Percentiles rank a stretch among this genome's conserved stretches.
Evolutionary conservation across 2,113 vertebrate species (phyloP).

Genomic region (Dendropsophus ebraccatus): DNA sequence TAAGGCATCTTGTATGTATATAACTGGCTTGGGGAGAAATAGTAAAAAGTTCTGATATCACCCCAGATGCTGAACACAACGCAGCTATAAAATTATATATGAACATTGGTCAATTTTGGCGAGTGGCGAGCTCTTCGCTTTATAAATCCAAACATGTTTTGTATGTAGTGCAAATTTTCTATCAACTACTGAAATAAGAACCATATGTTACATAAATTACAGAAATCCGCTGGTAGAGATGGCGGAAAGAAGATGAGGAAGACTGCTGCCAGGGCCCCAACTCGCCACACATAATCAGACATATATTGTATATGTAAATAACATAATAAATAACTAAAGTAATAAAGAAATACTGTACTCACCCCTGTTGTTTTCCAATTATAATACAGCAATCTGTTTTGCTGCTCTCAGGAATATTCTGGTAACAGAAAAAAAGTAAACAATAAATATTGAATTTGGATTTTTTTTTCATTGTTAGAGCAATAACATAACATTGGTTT

Average conservation of each 20-base stretch:
- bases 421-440: background rate
- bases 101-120: background rate
- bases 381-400: background rate
- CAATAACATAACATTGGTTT: background rate
- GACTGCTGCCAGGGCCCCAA: background rate
- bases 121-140: background rate
- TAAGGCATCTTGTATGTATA: no score
- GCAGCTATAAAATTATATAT: no score
- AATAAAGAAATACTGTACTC: background rate
- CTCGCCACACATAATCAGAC: background rate
- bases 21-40: no score
- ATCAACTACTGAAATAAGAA: background rate
- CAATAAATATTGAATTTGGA: background rate
- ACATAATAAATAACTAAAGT: background rate
- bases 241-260: background rate
- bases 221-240: background rate
- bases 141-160: constrained; percentile 4
- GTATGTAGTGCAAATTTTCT: background rate
- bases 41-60: no score
- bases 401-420: no score
- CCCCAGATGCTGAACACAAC: no score
- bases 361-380: background rate
- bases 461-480: background rate
- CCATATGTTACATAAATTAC: background rate
- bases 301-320: background rate